phyloP scores from a whole-genome alignment of 2,797 vertebrate species.

The Danio jaintianensis region DNA sequence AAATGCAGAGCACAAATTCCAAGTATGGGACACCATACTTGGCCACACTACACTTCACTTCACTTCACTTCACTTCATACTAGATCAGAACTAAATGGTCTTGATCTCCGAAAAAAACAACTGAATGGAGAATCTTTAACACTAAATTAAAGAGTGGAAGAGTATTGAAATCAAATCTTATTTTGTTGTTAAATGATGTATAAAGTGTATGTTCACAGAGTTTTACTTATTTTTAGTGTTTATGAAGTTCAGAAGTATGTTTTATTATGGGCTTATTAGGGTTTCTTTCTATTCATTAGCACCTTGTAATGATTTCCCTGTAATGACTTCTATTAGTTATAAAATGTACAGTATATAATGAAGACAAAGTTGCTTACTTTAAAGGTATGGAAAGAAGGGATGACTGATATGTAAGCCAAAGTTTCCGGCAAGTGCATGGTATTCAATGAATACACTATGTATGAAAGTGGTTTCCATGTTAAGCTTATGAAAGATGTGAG shows the following conservation, averaged over 20 bases:
- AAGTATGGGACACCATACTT: no score
- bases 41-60: no score
- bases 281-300: constrained; percentile 25
- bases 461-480: constrained; percentile 21
- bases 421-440: constrained; percentile 39
- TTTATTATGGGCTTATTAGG: constrained; percentile 13
- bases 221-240: constrained; percentile 43
- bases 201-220: constrained; percentile 43
- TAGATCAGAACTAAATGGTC: neutral
- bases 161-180: constrained; percentile 28
- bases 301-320: constrained; percentile 50
- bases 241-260: constrained; percentile 7
- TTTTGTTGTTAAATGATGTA: constrained; percentile 40
- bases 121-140: neutral
- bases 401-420: constrained; percentile 46
- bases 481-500: constrained; percentile 38
- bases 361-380: constrained; percentile 14
- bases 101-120: constrained; percentile 8
- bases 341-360: constrained; percentile 41
- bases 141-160: neutral
- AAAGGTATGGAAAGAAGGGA: constrained; percentile 22
- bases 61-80: no score
- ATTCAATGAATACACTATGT: constrained; percentile 18
- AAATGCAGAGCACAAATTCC: no score
- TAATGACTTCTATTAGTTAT: constrained; percentile 21